Evolutionary conservation across 1,140 invertebrate genomes (phyloP), one percentile per base, ranked within the genome.

Genomic region (Leucophenga varia): DNA sequence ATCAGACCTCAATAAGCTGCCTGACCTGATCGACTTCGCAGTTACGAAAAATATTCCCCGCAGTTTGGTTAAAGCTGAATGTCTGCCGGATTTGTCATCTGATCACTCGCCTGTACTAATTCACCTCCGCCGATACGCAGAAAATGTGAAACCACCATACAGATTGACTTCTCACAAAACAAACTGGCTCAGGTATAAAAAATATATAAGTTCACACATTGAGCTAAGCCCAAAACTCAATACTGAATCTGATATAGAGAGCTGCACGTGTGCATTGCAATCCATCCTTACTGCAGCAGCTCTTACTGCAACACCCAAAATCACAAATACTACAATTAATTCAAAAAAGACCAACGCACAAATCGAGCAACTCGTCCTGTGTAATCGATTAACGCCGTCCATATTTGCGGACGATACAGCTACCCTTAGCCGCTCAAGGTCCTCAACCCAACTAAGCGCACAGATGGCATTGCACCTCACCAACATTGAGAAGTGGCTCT

Each of bases 11-110:
- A 34, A 14, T 4, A 64, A 69, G 57, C 54, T 48, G 16, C 54
- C 61, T 12, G 51, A 64, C 43, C 7, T 65, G 12, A 2, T 71
- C 8, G 57, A 67, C 19, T 65, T 69, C 18, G 54, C 48, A 8
- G 30, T 72, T 6, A 25, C 36, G 2, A 57, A 54, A 43, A 50
- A 49, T 35, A 48, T 59, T 28, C 22, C 20, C 9, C 19, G 19
- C 4, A 14, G 3, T 28, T n/a, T 34, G 31, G 13, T 34, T 8
- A 34, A 13, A 6, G 31, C 31, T 14, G 31, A 34, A 16, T 6
- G 4, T 4, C 22, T 22, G 3, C 3, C 13, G 8, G 39, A 41
- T 28, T 9, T 41, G 3, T 25, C 9, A 12, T 41, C 39, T 25
- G 21, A 41, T 20, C 39, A 41, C 14, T 25, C 39, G 19, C 20